These are phyloP conservation scores for Clistopyga incitator DNA, from an alignment of 2,888 invertebrate genomes.

Conservation along the genomic window DNA sequence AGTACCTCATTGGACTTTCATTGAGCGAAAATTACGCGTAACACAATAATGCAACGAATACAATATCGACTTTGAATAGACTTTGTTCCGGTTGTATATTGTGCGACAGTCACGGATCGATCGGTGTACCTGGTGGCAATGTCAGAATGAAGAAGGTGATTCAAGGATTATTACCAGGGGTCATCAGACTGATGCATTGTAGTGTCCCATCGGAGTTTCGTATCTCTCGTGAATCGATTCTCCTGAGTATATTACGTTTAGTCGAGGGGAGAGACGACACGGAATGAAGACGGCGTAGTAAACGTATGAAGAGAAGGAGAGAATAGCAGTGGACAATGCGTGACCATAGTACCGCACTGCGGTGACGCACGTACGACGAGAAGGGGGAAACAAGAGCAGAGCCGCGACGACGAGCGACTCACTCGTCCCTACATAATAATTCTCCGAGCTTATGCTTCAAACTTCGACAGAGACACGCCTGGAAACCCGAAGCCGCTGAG, in stretches of 20 bases:
- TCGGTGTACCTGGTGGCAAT: background rate
- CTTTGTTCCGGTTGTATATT: background rate
- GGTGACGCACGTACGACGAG: slow-evolving; percentile 58
- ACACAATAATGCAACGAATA: background rate
- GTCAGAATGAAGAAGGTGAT: slow-evolving; percentile 19
- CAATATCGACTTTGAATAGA: background rate
- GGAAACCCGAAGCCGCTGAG: slow-evolving; percentile 9
- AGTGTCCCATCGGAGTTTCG: slow-evolving; percentile 42
- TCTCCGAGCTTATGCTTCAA: slow-evolving; percentile 10
- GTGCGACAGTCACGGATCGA: background rate
- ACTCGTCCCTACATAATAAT: slow-evolving; percentile 1
- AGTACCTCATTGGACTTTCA: background rate
- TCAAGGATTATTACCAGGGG: slow-evolving; percentile 39
- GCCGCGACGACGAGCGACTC: slow-evolving; percentile 5
- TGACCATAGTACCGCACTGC: slow-evolving; percentile 66
- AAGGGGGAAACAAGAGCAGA: slow-evolving; percentile 44
- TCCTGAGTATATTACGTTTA: slow-evolving; percentile 50
- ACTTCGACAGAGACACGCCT: slow-evolving; percentile 7
- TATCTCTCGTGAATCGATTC: slow-evolving; percentile 60
- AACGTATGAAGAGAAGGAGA: slow-evolving; percentile 33
- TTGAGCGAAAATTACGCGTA: background rate
- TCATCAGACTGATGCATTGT: slow-evolving; percentile 50
- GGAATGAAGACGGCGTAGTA: slow-evolving; percentile 34
- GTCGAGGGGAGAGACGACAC: slow-evolving; percentile 18
- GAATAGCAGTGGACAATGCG: slow-evolving; percentile 56